These are phyloP conservation scores for Nomada ferruginata DNA, from an alignment of 2,888 invertebrate genomes.

Conservation along the genomic window DNA sequence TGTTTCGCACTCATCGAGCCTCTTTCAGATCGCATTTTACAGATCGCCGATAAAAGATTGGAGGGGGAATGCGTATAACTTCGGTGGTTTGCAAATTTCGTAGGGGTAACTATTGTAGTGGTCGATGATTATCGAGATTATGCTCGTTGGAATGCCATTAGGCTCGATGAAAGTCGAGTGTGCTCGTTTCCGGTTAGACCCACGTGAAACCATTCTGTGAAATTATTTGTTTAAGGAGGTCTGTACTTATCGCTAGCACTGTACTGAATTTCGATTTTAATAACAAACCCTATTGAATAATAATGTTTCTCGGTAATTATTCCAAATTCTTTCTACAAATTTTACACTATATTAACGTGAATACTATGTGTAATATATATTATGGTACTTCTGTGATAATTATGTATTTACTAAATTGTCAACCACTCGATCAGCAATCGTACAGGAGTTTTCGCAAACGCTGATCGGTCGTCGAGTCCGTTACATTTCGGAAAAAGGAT, in stretches of 20 bases:
- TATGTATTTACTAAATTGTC: too few species aligned
- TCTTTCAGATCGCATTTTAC: slow-evolving; percentile 29
- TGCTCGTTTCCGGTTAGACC: slow-evolving; percentile 17
- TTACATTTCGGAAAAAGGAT: slow-evolving; percentile 72
- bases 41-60: slow-evolving; percentile 60
- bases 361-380: too few species aligned
- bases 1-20: slow-evolving; percentile 34
- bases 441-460: background rate
- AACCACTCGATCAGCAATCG: background rate
- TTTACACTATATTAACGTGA: too few species aligned
- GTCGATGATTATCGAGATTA: slow-evolving; percentile 6
- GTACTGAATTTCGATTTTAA: background rate
- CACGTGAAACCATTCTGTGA: background rate
- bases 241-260: too few species aligned
- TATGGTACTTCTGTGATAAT: too few species aligned
- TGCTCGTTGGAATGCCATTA: background rate
- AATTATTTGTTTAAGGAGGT: background rate
- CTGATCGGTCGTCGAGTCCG: slow-evolving; percentile 52
- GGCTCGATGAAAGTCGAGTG: slow-evolving; percentile 22
- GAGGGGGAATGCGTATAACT: slow-evolving; percentile 33
- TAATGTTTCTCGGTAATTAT: too few species aligned
- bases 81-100: slow-evolving; percentile 38
- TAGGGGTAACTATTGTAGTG: slow-evolving; percentile 10
- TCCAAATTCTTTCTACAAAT: too few species aligned
- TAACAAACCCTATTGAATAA: too few species aligned